A percentile compares a stretch with the other conserved stretches of the same genome.
These are phyloP conservation scores for Drosophila cracens DNA, from an alignment of 2,888 invertebrate genomes.

Conservation along the genomic window DNA sequence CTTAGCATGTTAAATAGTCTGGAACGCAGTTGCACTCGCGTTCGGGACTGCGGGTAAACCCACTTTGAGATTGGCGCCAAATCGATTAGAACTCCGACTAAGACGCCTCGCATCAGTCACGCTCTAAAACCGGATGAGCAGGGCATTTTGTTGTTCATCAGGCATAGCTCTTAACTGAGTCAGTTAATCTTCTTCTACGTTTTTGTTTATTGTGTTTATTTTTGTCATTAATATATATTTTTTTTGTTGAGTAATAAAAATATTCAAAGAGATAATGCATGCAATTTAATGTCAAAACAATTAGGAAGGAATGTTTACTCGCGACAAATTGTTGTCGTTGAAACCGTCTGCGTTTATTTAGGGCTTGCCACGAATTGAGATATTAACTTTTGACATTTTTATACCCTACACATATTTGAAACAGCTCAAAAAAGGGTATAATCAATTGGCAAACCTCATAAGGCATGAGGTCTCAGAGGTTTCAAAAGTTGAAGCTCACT, in stretches of 20 bases:
- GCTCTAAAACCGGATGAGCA: conserved; percentile 64
- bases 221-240: background rate
- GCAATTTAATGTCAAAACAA: conserved; percentile 71
- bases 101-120: conserved; percentile 28
- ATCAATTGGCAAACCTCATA: background rate
- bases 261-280: conserved; percentile 64
- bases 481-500: background rate
- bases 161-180: conserved; percentile 65
- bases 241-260: conserved; percentile 2
- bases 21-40: conserved; percentile 59
- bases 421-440: background rate
- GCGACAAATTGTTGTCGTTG: conserved; percentile 55
- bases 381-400: conserved; percentile 14
- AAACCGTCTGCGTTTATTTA: conserved; percentile 30
- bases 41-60: conserved; percentile 23
- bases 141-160: conserved; percentile 19
- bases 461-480: background rate
- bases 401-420: conserved; percentile 3
- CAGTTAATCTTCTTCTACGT: conserved; percentile 34
- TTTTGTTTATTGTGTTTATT: conserved; percentile 5
- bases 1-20: conserved; percentile 56
- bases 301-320: conserved; percentile 64
- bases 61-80: conserved; percentile 59
- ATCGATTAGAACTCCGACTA: conserved; percentile 58
- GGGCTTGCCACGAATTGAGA: conserved; percentile 35